Conservation (phyloP, 1,140 invertebrate species). For the Euwallacea similis region DNA sequence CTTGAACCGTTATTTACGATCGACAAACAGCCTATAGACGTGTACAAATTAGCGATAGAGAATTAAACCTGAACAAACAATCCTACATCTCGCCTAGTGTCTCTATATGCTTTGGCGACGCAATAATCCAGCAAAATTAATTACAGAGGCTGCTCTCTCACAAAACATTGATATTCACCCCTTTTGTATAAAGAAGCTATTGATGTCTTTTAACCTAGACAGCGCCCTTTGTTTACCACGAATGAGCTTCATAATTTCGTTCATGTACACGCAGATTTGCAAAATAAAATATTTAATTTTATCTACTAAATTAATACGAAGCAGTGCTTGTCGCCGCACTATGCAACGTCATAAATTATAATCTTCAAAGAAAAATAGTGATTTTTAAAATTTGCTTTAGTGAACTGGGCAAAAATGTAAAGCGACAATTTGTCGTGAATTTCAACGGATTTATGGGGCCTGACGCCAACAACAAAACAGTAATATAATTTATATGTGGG, state of each 20-base stretch:
- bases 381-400: background rate
- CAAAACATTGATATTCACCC: constrained; percentile 25
- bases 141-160: constrained; percentile 17
- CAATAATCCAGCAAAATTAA: constrained; percentile 25
- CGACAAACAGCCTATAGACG: constrained; percentile 13
- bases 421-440: constrained; percentile 13
- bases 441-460: constrained; percentile 8
- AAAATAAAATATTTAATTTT: background rate
- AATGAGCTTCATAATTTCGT: background rate
- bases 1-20: constrained; percentile 9
- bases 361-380: background rate
- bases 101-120: constrained; percentile 29
- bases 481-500: constrained; percentile 17
- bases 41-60: constrained; percentile 24
- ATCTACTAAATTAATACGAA: too few species aligned
- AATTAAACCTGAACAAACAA: constrained; percentile 24
- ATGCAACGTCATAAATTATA: background rate
- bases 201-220: constrained; percentile 17
- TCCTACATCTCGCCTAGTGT: constrained; percentile 17
- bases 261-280: background rate
- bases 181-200: constrained; percentile 30
- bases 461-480: constrained; percentile 9
- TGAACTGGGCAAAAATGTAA: constrained; percentile 7
- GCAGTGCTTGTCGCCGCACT: too few species aligned
- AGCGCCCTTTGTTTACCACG: background rate